Percentiles rank a stretch among this genome's conserved stretches.
Conservation (phyloP, 2,113 vertebrate species). For the Cacatua alba region DNA sequence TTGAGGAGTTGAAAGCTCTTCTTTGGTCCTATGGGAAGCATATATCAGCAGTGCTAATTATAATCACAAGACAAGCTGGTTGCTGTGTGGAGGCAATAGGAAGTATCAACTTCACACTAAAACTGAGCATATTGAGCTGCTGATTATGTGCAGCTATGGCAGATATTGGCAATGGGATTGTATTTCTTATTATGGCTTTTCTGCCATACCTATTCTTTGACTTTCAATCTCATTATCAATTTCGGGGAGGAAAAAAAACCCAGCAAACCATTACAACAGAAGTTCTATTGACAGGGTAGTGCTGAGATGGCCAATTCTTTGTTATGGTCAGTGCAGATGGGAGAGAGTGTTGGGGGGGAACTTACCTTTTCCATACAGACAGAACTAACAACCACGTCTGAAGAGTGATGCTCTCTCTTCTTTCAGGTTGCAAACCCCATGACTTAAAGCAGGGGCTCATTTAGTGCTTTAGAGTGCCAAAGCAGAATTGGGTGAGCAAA, state of each 20-base stretch:
- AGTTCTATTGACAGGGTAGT: background rate
- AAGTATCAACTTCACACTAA: background rate
- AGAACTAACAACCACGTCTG: background rate
- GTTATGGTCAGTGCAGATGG: fast-evolving
- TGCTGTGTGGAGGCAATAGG: background rate
- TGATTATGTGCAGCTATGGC: background rate
- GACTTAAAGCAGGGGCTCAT: background rate
- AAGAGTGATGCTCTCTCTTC: background rate
- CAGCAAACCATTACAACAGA: background rate
- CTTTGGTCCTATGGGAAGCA: conserved; percentile 2
- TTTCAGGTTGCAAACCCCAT: background rate
- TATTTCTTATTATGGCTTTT: background rate
- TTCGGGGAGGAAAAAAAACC: background rate
- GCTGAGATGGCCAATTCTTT: background rate
- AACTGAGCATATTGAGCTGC: background rate
- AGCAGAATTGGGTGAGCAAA: background rate
- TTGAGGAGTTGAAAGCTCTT: conserved; percentile 1
- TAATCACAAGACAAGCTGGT: background rate
- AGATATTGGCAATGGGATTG: background rate
- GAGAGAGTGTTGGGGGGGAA: background rate
- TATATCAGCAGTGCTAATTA: conserved; percentile 14
- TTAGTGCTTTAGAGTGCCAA: background rate
- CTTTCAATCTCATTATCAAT: background rate
- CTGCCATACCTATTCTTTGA: background rate
- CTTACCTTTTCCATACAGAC: background rate